Evolutionary conservation across 2,888 invertebrate species (phyloP), one percentile per base, ranked within the genome.

Genomic region (Dolomedes plantarius): DNA sequence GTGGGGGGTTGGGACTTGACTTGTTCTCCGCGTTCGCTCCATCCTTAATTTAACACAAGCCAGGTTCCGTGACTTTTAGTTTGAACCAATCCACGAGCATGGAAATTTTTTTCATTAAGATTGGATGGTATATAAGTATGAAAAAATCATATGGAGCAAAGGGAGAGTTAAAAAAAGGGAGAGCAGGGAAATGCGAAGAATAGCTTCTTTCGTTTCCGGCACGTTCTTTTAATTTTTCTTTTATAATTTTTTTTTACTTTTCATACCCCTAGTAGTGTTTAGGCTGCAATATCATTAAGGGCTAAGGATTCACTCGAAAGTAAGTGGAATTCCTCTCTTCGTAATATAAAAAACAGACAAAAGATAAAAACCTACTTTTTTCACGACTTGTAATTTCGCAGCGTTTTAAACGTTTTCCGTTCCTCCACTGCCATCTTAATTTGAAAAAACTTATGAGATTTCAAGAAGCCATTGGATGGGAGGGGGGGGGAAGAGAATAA

Each of bases 281-380:
- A 79, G 62, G 73, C 78, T 31, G 78, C 71, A 86, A 86, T 86
- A 86, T 86, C 85, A 86, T 86, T 86, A 86, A 79, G 62, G 67
- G 32, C 50, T 76, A 77, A 77, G 46, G 32, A 78, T 73, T 86
- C 78, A 64, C 85, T 6, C 11, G 56, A 28, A 64, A n/a, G n/a
- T 79, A 64, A 28, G 56, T 39, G 64, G 67, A 68, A 79, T 65
- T 85, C 74, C 56, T 31, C 50, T 75, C 46, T 72, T 68, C 31
- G 50, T 77, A 67, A 56, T 71, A 75, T 36, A 56, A 68, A 56
- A 39, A 69, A 71, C 62, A 72, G n/a, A n/a, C 7, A 68, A 23
- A 46, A 72, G n/a, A 72, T 64, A 72, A 65, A 77, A 77, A 28
- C 9, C 32, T 31, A 39, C 27, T 36, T 64, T 73, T 74, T 81